Evolutionary conservation across 2,888 invertebrate species (phyloP), one percentile per base, ranked within the genome.

Genomic region (Trachelus tabidus): DNA sequence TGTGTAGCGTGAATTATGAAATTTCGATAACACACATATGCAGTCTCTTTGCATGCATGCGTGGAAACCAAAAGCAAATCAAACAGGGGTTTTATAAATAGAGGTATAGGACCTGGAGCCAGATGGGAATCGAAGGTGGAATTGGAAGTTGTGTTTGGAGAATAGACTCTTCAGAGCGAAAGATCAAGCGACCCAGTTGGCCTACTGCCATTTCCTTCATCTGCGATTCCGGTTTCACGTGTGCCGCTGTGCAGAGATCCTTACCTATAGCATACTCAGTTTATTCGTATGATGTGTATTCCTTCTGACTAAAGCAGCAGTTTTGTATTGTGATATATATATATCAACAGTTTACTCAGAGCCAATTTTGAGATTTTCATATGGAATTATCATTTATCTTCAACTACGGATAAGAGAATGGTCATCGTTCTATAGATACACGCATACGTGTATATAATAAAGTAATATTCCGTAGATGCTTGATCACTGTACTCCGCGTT

Each of bases 121-220:
- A 34, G 68, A 69, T 56, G 69, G 56, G 68, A 33, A 33, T 40
- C 68, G 56, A 78, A 33, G 34, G 33, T 75, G 34, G 34, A 30
- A 74, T 37, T 30, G 68, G 71, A 74, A 75, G 79, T 81, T 78
- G 79, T 81, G 79, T 84, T 84, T 83, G 80, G 83, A 81, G 83
- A 80, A 81, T 79, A 37, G 74, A 75, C 79, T 80, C 79, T 80
- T 81, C 34, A 76, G 71, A 79, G 77, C 77, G 83, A 81, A 84
- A 85, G 85, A 86, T 86, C 85, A 83, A 84, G 82, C 83, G 87
- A 88, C 84, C 84, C 82, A 85, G 84, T 86, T 87, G 87, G 86
- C 85, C 78, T 79, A 76, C 76, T 79, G 83, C 87, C 86, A 86
- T 82, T 56, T 79, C 76, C 83, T 80, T 82, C 80, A 82, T 83